These are phyloP conservation scores for Boulengeromyrus knoepffleri DNA, from an alignment of 2,113 vertebrate genomes.

Conservation along the genomic window DNA sequence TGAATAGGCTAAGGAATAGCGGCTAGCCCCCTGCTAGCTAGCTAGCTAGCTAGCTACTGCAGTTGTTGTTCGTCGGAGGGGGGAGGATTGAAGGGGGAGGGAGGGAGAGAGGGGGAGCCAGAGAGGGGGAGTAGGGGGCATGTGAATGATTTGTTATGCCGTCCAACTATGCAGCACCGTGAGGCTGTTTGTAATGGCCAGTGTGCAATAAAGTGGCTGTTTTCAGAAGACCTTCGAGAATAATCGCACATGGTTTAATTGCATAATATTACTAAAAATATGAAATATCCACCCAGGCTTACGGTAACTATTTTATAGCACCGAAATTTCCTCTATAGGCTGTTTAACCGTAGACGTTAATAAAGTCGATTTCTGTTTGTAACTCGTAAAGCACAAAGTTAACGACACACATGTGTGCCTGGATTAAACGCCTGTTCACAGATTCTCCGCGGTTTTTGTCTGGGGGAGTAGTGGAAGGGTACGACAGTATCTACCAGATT, in stretches of 20 bases:
- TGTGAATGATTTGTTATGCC: background rate
- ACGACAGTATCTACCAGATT: background rate
- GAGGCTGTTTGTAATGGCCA: background rate
- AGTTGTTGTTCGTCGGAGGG: conserved; percentile 13
- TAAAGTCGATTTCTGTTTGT: background rate
- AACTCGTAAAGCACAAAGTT: background rate
- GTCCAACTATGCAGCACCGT: background rate
- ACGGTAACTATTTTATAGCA: background rate
- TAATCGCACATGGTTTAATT: background rate
- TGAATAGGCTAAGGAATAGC: background rate
- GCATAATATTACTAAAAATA: background rate
- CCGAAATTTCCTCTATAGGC: background rate
- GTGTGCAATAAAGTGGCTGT: background rate
- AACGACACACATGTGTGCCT: too few relatives aligned
- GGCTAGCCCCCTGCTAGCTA: conserved; percentile 3
- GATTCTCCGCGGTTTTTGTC: background rate
- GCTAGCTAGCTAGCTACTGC: conserved; percentile 11
- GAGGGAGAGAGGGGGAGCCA: background rate
- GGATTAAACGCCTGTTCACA: background rate
- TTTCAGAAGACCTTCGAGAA: background rate
- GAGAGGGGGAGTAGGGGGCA: background rate
- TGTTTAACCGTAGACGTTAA: background rate
- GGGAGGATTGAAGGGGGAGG: background rate
- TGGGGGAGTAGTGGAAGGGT: background rate
- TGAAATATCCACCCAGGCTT: background rate